Evolutionary conservation across 2,797 vertebrate species (phyloP), one percentile per base, ranked within the genome.

Genomic region (Coracias cyanogaster): DNA sequence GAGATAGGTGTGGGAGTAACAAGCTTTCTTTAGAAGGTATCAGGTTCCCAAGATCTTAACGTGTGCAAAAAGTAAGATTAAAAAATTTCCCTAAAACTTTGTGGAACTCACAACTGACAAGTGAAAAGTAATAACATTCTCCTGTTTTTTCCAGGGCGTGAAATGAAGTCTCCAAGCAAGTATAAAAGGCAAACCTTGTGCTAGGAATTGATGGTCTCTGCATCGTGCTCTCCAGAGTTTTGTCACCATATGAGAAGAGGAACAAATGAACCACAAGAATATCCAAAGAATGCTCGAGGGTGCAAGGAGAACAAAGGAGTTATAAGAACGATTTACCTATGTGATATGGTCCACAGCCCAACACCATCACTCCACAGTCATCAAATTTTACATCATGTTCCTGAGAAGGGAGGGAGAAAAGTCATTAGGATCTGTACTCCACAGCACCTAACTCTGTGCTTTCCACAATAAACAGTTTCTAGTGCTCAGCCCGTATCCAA

Each of bases 331-430:
- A 85, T 98, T 99, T 98, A 99, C 99, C 99, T 90, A 99, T 99
- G 96, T 99, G 99, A 97, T 99, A 99, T 0, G 99, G 99, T 74
- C 99, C 99, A 97, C 99, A 99, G 82, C 99, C 99, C 82, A 99
- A 96, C 93, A 99, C 99, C 99, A 99, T 99, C 87, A 99, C 98
- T 86, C 99, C 99, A 64, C 98, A 97, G 90, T 99, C 99, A 94
- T 98, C 98, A 97, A 99, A 99, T 52, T 98, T 98, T 97, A 99
- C 95, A 92, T 99, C 99, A 2, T 99, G 99, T 77, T 99, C 99
- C 99, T 99, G 90, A 93, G 86, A 82, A 93, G 65, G 67, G 62
- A 93, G 61, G 66, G 48, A 49, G 61, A 95, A 41, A 94, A 89
- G 51, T 84, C 82, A 73, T 94, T 62, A 79, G 43, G 71, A 49